Evolutionary conservation across 1,140 invertebrate genomes (phyloP).

Genomic region (Drosophila murphyi): DNA sequence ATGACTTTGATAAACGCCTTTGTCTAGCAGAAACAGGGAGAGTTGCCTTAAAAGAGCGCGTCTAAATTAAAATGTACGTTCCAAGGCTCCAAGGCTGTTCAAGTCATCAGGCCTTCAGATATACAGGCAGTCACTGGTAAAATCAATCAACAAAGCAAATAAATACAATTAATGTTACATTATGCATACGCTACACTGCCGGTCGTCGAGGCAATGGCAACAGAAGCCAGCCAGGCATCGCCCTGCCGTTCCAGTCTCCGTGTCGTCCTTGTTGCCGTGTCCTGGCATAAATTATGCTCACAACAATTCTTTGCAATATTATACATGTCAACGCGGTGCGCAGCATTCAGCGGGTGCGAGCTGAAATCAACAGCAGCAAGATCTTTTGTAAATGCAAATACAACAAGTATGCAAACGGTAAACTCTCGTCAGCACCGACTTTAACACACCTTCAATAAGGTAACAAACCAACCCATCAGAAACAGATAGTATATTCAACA

Average conservation of each 20-base stretch:
- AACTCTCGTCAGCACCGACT: background rate
- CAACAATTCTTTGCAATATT: slow-evolving; percentile 65
- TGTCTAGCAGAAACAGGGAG: slow-evolving; percentile 38
- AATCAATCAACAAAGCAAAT: slow-evolving; percentile 79
- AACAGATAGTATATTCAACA: background rate
- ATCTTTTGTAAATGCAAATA: slow-evolving; percentile 19
- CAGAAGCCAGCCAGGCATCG: background rate
- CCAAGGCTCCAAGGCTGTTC: background rate
- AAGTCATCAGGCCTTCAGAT: background rate
- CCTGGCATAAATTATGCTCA: slow-evolving; percentile 56
- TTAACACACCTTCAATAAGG: slow-evolving; percentile 1
- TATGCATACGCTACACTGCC: slow-evolving; percentile 68
- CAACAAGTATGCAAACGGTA: background rate
- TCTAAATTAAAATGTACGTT: slow-evolving; percentile 41
- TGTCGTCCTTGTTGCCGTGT: slow-evolving; percentile 5
- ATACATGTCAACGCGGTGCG: slow-evolving; percentile 66
- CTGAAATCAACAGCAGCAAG: background rate
- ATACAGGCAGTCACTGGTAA: slow-evolving; percentile 21
- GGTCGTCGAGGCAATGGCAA: background rate
- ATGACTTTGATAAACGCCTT: slow-evolving; percentile 80
- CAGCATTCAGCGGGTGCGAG: slow-evolving; percentile 18
- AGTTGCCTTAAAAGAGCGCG: slow-evolving; percentile 2
- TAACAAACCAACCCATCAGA: background rate
- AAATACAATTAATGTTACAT: slow-evolving; percentile 80
- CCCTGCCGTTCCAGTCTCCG: no score